phyloP scores from a whole-genome alignment of 2,113 vertebrate genomes.

The Zootoca vivipara region DNA sequence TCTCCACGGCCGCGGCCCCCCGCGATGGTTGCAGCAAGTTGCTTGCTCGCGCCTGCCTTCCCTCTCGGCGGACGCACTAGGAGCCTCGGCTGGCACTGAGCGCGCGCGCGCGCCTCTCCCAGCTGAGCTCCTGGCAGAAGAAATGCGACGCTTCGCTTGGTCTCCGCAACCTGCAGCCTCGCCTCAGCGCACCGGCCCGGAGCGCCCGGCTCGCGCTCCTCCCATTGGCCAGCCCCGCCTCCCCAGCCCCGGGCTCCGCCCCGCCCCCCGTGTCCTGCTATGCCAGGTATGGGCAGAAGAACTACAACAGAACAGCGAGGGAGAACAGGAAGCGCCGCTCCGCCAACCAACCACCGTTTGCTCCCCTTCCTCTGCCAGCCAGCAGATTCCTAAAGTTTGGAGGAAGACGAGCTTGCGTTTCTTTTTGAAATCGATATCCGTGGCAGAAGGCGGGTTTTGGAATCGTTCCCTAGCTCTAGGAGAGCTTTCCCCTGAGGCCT shows the following conservation, averaged over 20 bases:
- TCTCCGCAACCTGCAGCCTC: not conserved
- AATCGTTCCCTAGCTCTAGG: not conserved
- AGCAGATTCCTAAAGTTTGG: not conserved
- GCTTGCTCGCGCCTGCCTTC: not conserved
- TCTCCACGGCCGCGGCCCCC: not conserved
- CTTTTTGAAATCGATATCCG: not conserved
- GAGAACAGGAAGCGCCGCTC: not conserved
- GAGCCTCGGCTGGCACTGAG: not conserved
- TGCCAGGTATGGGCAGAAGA: constrained; percentile 6
- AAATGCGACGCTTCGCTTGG: not conserved
- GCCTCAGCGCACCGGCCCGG: not conserved
- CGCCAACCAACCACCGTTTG: not conserved
- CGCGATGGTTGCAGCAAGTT: not conserved
- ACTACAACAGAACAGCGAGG: not conserved
- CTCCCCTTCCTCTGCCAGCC: not conserved
- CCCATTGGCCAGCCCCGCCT: not conserved
- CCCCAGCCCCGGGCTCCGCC: not conserved
- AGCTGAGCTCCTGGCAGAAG: not conserved
- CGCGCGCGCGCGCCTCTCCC: not conserved
- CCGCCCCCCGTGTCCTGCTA: not conserved
- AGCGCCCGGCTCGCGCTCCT: too few species aligned
- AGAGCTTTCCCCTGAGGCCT: not conserved
- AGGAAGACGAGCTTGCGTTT: not conserved
- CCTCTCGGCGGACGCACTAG: not conserved
- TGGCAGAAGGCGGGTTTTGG: not conserved